phyloP scores from a whole-genome alignment of 2,797 vertebrate species.

The Neosilurus hyrtlii region DNA sequence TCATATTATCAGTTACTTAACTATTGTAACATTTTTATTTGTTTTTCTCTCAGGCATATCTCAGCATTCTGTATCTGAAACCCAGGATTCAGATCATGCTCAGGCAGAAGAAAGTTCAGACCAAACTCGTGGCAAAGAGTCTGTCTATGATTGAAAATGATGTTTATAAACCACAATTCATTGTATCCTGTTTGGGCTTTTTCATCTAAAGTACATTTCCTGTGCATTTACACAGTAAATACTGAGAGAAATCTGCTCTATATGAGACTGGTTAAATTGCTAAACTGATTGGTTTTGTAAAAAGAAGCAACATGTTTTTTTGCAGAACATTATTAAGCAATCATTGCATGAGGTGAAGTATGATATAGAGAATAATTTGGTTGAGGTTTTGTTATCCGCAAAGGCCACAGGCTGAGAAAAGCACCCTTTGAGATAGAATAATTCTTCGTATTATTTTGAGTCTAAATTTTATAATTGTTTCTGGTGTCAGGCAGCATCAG shows the following conservation, averaged over 20 bases:
- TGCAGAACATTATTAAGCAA: too few relatives aligned
- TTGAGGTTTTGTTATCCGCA: too few relatives aligned
- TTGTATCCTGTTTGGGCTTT: slow-evolving; percentile 69
- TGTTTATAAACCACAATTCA: slow-evolving; percentile 79
- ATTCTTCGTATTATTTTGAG: too few relatives aligned
- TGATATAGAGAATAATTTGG: too few relatives aligned
- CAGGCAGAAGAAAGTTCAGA: slow-evolving; percentile 75
- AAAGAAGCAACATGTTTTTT: background rate
- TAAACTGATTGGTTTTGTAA: background rate
- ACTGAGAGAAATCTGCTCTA: background rate
- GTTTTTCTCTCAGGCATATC: slow-evolving; percentile 70
- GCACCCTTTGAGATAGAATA: too few relatives aligned
- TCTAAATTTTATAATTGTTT: background rate
- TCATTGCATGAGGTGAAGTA: too few relatives aligned
- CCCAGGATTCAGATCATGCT: slow-evolving; percentile 78
- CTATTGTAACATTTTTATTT: background rate
- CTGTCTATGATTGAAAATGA: slow-evolving; percentile 75
- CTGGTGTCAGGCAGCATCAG: background rate
- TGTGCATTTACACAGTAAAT: background rate
- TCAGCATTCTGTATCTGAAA: slow-evolving; percentile 82
- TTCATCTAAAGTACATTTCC: background rate
- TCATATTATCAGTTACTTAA: too few relatives aligned
- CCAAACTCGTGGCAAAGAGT: slow-evolving; percentile 77
- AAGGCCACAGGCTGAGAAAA: background rate
- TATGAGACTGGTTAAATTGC: background rate